phyloP scores from a whole-genome alignment of 1,140 invertebrate genomes.

The Uloborus diversus region DNA sequence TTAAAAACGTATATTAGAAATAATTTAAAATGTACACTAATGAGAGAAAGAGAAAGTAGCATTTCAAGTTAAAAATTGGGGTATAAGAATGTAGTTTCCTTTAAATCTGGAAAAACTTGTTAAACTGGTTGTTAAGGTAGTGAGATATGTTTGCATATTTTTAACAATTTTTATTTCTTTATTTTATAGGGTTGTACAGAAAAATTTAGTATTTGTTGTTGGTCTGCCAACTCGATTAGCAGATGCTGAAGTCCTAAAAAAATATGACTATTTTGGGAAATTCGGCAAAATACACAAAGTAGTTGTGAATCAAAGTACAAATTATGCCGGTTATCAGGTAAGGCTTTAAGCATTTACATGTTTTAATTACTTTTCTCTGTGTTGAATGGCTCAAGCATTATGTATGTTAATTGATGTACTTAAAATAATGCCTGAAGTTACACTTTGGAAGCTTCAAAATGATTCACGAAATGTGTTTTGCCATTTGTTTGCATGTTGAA shows the following conservation, averaged over 20 bases:
- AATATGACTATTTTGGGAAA: conserved; percentile 99
- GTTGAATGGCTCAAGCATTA: too few species aligned
- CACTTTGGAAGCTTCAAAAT: too few species aligned
- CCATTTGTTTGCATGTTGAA: too few species aligned
- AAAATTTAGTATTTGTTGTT: conserved; percentile 99
- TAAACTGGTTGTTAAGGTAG: neutral
- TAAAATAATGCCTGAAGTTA: too few species aligned
- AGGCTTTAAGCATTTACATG: conserved; percentile 55
- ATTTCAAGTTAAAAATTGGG: too few species aligned
- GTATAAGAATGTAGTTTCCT: too few species aligned
- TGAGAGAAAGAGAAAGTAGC: too few species aligned
- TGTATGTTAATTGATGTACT: too few species aligned
- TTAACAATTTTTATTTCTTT: neutral
- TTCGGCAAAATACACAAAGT: conserved; percentile 99
- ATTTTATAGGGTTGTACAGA: conserved; percentile 89
- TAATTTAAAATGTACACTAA: too few species aligned
- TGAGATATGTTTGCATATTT: neutral
- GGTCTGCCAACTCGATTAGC: conserved; percentile 94
- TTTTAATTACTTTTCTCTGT: neutral
- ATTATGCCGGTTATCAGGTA: conserved; percentile 94
- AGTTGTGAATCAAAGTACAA: conserved; percentile 97
- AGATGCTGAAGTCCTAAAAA: conserved; percentile 86
- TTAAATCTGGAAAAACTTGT: too few species aligned
- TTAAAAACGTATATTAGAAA: too few species aligned
- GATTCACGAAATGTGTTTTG: too few species aligned